A percentile compares a stretch with the other conserved stretches of the same genome.
phyloP scores from a whole-genome alignment of 2,113 vertebrate genomes.

The Proterorhinus semilunaris region DNA sequence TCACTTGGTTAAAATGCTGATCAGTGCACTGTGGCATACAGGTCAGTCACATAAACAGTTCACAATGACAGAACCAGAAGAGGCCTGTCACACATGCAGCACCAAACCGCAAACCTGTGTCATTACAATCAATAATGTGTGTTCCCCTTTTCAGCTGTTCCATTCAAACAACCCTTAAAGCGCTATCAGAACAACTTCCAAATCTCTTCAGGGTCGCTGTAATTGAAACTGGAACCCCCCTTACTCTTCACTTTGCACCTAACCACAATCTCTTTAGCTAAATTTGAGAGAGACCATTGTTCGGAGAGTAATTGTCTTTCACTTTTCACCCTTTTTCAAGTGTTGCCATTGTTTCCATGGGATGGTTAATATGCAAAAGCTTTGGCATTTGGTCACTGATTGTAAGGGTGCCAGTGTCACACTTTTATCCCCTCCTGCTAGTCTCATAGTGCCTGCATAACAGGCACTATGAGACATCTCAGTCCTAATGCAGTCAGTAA shows the following conservation, averaged over 20 bases:
- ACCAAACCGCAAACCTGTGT: conserved; percentile 59
- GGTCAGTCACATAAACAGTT: conserved; percentile 53
- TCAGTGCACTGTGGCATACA: conserved; percentile 36
- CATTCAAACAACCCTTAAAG: conserved; percentile 64
- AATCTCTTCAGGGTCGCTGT: conserved; percentile 64
- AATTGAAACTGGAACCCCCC: conserved; percentile 66
- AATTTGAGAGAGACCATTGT: conserved; percentile 55
- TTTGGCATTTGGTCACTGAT: neutral
- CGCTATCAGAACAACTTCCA: conserved; percentile 40
- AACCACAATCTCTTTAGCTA: conserved; percentile 64
- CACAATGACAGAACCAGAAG: conserved; percentile 46
- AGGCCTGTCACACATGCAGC: conserved; percentile 45
- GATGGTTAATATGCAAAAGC: conserved; percentile 37
- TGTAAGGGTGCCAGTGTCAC: conserved; percentile 23
- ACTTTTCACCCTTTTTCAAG: conserved; percentile 44
- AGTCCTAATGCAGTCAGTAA: conserved; percentile 25
- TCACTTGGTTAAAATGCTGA: conserved; percentile 44
- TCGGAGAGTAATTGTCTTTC: conserved; percentile 61
- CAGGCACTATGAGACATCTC: conserved; percentile 44
- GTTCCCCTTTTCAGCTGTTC: conserved; percentile 75
- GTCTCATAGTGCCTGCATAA: too few relatives aligned
- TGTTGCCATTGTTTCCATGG: conserved; percentile 39
- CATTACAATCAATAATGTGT: conserved; percentile 80
- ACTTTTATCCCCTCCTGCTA: conserved; percentile 35
- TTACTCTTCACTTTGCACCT: conserved; percentile 31